Evolutionary conservation across 2,888 invertebrate species (phyloP).

Genomic region (Gibbula magus): DNA sequence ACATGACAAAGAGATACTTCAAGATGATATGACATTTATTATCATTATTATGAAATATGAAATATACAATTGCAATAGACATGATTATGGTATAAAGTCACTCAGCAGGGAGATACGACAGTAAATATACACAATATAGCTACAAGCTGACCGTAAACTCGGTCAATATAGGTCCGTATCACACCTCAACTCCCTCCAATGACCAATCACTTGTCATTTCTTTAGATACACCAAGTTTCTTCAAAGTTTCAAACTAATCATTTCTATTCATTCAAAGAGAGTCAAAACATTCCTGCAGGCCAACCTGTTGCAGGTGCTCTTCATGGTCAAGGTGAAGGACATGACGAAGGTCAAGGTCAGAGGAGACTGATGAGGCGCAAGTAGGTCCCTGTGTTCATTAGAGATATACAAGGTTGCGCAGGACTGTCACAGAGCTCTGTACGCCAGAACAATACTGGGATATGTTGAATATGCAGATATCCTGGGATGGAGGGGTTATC

Average conservation of each 20-base stretch:
- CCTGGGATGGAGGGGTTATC: not conserved
- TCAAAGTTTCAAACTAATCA: not conserved
- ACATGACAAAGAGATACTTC: not conserved
- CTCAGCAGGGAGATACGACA: not conserved
- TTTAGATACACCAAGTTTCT: not conserved
- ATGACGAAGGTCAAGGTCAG: not conserved
- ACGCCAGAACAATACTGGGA: not conserved
- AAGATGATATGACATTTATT: slow-evolving; percentile 18
- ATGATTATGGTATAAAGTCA: not conserved
- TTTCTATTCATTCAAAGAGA: not conserved
- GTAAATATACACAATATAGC: slow-evolving; percentile 14
- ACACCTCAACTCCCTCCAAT: not conserved
- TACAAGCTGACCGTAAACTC: not conserved
- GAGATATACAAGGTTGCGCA: not conserved
- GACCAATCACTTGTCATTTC: not conserved
- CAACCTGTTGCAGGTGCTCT: too few relatives aligned
- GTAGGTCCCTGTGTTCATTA: not conserved
- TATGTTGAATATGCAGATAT: slow-evolving; percentile 12
- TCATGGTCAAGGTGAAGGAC: not conserved
- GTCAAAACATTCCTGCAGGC: too few relatives aligned
- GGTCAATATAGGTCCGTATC: not conserved
- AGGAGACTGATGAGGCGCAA: not conserved
- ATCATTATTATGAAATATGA: slow-evolving; percentile 13
- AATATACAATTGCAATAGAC: slow-evolving; percentile 19
- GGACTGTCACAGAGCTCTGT: not conserved